Evolutionary conservation across 2,888 invertebrate genomes (phyloP), one percentile per base, ranked within the genome.

Genomic region (Drosophila fungiperda): DNA sequence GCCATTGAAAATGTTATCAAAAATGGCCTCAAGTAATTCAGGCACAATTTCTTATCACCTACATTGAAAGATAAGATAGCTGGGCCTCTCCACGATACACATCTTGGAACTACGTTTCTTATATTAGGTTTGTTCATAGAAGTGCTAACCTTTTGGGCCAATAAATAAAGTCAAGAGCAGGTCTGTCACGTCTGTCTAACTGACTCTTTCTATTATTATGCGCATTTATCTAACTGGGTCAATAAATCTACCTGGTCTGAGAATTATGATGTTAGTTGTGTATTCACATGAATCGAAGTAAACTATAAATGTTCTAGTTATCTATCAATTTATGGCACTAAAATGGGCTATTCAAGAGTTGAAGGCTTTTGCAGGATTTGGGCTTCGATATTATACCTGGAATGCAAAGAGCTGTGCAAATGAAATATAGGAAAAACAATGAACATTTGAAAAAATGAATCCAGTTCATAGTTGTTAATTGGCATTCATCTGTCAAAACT

Each of bases 171-270:
- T 29, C 36, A 48, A 59, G 35, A 54, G 60, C 26, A 50, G 11
- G 5, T 33, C 6, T 15, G 7, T 17, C 9, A 35, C 4, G n/a
- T 29, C 36, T 29, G 26, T 36, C 23, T 26, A 11, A 6, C 42
- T 26, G 15, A 9, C 26, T 17, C 42, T 12, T 7, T 20, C 49
- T 36, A 50, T n/a, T 12, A 2, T 35, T 35, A 9, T 26, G 36
- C 20, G 12, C 33, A 49, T 29, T 42, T 66, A 66, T 77, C 77
- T 71, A 72, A 71, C 36, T 76, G 73, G 77, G 65, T 45, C 54
- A 74, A 64, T 38, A 50, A 54, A 62, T 52, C 45, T 38, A 54
- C n/a, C 45, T 45, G 8, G 4, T 23, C 23, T 35, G 48, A 12
- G 12, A 40, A 52, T 42, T 42, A 57, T 33, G 40, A 26, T 45